Conservation (phyloP, 1,140 invertebrate species). For the Aphaenogaster ashmeadi region DNA sequence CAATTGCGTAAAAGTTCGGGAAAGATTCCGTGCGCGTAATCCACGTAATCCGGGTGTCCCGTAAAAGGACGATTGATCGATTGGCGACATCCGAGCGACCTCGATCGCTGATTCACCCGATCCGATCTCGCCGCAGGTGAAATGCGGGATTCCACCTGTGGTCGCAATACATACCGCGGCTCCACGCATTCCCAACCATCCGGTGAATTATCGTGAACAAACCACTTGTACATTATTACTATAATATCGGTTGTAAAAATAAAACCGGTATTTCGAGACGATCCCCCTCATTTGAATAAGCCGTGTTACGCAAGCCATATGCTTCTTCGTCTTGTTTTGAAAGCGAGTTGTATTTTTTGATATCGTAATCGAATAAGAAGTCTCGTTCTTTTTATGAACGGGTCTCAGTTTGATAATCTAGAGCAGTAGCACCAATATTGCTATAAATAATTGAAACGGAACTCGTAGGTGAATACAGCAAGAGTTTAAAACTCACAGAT, state of each 20-base stretch:
- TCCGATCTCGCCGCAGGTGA: conserved; percentile 18
- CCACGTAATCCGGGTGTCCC: conserved; percentile 31
- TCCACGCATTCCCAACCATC: conserved; percentile 6
- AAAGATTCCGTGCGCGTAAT: conserved; percentile 63
- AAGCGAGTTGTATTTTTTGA: not conserved
- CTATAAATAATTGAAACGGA: not conserved
- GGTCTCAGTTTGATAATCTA: not conserved
- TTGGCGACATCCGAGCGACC: conserved; percentile 3
- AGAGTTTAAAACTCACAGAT: not conserved
- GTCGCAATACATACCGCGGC: not conserved
- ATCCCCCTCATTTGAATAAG: conserved; percentile 37
- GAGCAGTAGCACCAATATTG: not conserved
- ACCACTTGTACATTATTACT: not conserved
- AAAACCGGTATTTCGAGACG: conserved; percentile 46
- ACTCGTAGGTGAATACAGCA: not conserved
- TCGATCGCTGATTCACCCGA: conserved; percentile 64
- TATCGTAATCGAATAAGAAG: conserved; percentile 10
- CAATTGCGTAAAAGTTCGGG: conserved; percentile 69
- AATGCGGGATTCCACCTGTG: conserved; percentile 27
- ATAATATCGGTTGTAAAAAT: not conserved
- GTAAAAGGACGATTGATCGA: conserved; percentile 54
- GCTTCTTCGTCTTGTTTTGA: not conserved
- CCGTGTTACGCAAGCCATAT: conserved; percentile 28
- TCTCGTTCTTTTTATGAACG: not conserved
- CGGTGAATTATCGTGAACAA: not conserved